Conservation (phyloP, 1,140 invertebrate genomes). For the Bombus confusus region DNA sequence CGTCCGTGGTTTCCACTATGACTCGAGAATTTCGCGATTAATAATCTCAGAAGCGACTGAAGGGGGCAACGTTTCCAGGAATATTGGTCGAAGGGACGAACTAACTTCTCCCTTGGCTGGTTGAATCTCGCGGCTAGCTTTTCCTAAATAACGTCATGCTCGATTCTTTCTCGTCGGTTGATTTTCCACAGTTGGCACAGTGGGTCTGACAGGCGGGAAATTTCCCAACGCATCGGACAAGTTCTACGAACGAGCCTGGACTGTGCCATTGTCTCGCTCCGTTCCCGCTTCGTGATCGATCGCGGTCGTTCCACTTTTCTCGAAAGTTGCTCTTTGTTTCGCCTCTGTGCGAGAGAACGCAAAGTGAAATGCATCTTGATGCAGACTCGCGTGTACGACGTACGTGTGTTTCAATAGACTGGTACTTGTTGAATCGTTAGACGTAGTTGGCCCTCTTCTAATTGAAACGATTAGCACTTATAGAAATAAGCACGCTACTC, state of each 20-base stretch:
- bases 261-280: slow-evolving; percentile 18
- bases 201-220: background rate
- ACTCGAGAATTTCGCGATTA: background rate
- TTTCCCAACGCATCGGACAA: background rate
- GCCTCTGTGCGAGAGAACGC: background rate
- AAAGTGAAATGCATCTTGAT: slow-evolving; percentile 1
- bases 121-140: background rate
- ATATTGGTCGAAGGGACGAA: background rate
- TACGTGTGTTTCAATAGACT: background rate
- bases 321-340: slow-evolving; percentile 24
- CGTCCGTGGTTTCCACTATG: too few relatives aligned
- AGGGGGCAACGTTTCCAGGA: background rate
- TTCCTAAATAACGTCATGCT: slow-evolving; percentile 11
- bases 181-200: background rate
- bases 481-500: background rate
- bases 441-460: background rate
- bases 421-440: slow-evolving; percentile 27
- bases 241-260: background rate
- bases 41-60: background rate
- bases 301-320: slow-evolving; percentile 30
- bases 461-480: slow-evolving; percentile 20
- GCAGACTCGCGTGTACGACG: background rate
- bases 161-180: background rate
- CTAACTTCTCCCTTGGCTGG: background rate
- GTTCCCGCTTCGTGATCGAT: slow-evolving; percentile 29